phyloP scores from a whole-genome alignment of 2,113 vertebrate species.

The Bujurquina vittata region DNA sequence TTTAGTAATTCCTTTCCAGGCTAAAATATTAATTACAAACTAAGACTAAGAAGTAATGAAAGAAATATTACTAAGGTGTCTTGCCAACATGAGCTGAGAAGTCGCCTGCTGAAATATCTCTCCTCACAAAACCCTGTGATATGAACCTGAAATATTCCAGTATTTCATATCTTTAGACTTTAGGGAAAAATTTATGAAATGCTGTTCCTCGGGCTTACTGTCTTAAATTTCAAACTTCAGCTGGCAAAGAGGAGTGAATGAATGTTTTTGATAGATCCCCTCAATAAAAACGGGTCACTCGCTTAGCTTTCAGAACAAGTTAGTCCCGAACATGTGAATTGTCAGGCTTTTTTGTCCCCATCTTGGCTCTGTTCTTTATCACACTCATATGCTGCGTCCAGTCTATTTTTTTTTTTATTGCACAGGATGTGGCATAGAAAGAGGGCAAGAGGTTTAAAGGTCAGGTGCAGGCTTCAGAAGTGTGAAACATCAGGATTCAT shows the following conservation, averaged over 20 bases:
- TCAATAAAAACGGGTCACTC: conserved; percentile 38
- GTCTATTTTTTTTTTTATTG: conserved; percentile 28
- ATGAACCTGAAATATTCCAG: not conserved
- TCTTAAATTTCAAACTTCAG: conserved; percentile 5
- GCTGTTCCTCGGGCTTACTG: not conserved
- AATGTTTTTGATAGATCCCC: conserved; percentile 32
- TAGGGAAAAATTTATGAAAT: not conserved
- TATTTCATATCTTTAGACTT: not conserved
- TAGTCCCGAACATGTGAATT: conserved; percentile 42
- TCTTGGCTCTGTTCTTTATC: conserved; percentile 33
- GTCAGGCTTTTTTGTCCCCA: conserved; percentile 33
- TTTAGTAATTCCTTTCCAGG: no score
- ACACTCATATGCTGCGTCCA: conserved; percentile 3
- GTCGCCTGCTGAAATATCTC: not conserved
- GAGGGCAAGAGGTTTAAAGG: conserved; percentile 2
- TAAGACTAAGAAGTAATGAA: not conserved
- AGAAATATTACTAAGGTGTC: not conserved
- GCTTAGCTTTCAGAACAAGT: conserved; percentile 26
- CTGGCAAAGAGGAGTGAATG: conserved; percentile 6
- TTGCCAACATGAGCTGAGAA: not conserved
- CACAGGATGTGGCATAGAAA: not conserved
- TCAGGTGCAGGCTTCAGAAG: conserved; percentile 11
- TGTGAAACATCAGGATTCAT: not conserved
- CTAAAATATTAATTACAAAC: not conserved
- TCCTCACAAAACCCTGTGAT: not conserved